Base-by-base conservation (phyloP, 2,888 invertebrate species). In the Amorpha juglandis region DNA sequence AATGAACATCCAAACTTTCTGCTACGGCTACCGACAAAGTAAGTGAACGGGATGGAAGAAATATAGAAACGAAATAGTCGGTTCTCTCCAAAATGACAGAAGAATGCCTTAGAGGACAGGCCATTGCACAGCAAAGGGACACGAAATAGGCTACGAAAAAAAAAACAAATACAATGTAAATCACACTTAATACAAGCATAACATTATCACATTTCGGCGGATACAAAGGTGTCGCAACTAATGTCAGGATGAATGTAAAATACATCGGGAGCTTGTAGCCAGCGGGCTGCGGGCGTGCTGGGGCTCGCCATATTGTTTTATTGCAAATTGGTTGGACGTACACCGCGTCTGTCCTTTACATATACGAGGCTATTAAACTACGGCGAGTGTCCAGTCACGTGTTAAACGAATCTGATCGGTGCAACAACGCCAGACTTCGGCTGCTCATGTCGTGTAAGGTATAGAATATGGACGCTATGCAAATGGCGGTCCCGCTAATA, bases 251-350 rank as follows among this genome's bases (percentile, higher is more conserved):
- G 85, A 86, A 84, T 84, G 84, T 81, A 81, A 77, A 80, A 79
- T 74, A 79, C 77, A n/a, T n/a, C n/a, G 82, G 81, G 82, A 78
- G 82, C 77, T 77, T 78, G 76, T 76, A 78, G 72, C 80, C 84
- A 76, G 84, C 85, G 82, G 81, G 84, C 73, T 78, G 82, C 50
- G 50, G 79, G 78, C 79, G 81, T 81, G 80, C 80, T 78, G 79
- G 79, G 80, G 77, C 73, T 79, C 79, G 87, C 90, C 87, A 88
- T 92, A 92, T 92, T 93, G 91, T 93, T 92, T 93, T 93, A 93
- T 92, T 92, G 92, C 92, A 93, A 93, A 93, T 93, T 93, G 92
- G 91, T 90, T 91, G 89, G 90, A 88, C 89, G 88, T 86, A 87
- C 83, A 86, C 88, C 89, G 88, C 87, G 89, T 84, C 88, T 91